Evolutionary conservation across 2,797 vertebrate species (phyloP).

Genomic region (Mormyrus hasselquistii): DNA sequence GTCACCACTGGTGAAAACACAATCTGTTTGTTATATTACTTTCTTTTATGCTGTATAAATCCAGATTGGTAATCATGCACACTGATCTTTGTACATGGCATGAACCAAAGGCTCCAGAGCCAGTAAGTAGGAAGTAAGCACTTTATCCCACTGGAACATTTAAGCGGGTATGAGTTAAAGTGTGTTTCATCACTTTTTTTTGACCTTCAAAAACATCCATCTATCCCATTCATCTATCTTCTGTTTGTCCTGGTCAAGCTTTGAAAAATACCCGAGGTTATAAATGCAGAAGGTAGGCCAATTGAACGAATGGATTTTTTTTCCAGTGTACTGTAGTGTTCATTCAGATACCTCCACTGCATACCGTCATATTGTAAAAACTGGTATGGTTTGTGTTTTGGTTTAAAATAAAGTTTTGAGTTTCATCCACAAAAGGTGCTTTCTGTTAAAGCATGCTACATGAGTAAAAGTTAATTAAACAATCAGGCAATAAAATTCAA

Average conservation of each 20-base stretch:
- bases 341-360: not conserved
- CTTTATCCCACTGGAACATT: constrained; percentile 10
- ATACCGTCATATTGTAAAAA: constrained; percentile 9
- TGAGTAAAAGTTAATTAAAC: not conserved
- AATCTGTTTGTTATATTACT: not conserved
- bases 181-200: not conserved
- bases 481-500: not conserved
- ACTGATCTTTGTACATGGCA: not conserved
- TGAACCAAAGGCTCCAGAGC: not conserved
- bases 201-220: not conserved
- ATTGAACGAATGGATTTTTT: not conserved
- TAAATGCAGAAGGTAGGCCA: not conserved
- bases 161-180: not conserved
- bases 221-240: not conserved
- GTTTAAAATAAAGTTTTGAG: constrained; percentile 19
- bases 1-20: not conserved
- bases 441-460: constrained; percentile 9
- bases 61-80: not conserved
- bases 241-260: not conserved
- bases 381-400: constrained; percentile 16
- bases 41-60: not conserved
- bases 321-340: not conserved
- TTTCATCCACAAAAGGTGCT: not conserved
- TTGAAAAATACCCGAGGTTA: not conserved
- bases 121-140: not conserved